These are phyloP conservation scores for Bos indicus DNA, from an alignment of 2,113 vertebrate genomes.

Conservation along the genomic window DNA sequence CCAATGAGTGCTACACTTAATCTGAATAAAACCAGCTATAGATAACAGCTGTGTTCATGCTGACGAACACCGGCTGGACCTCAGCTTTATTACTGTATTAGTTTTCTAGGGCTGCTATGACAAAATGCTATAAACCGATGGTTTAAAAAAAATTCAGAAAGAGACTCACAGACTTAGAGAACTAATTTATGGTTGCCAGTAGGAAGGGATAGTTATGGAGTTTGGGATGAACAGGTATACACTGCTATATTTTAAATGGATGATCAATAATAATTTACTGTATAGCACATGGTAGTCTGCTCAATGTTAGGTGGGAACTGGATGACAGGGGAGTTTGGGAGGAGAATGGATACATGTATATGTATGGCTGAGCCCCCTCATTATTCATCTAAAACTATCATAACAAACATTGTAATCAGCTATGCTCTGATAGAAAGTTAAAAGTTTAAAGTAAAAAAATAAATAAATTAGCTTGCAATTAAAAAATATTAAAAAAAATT, in stretches of 20 bases:
- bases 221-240: not conserved
- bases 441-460: not conserved
- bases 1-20: not conserved
- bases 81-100: not conserved
- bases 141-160: not conserved
- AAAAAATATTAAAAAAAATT: not conserved
- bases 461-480: not conserved
- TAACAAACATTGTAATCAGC: not conserved
- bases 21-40: not conserved
- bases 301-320: not conserved
- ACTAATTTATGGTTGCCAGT: not conserved
- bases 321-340: not conserved
- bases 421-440: not conserved
- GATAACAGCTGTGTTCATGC: not conserved
- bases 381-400: not conserved
- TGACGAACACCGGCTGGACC: not conserved
- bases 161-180: not conserved
- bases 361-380: not conserved
- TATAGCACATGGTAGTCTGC: not conserved
- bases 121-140: not conserved
- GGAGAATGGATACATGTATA: not conserved
- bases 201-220: not conserved
- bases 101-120: not conserved
- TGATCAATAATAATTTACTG: not conserved
- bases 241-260: not conserved